Evolutionary conservation across 1,140 invertebrate genomes (phyloP).

Genomic region (Halesus radiatus): DNA sequence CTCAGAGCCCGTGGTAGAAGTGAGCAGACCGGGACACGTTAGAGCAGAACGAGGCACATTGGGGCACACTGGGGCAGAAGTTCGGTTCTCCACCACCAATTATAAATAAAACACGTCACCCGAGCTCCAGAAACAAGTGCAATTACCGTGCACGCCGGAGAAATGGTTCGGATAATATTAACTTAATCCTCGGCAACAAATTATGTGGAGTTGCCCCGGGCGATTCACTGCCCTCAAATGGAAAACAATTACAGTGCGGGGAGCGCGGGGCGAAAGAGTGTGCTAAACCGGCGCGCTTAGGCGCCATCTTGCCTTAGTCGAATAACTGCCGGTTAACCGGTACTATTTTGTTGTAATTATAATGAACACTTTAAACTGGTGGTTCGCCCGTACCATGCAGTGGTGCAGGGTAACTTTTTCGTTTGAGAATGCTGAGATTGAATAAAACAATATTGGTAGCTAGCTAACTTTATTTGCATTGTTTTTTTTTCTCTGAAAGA

Average conservation of each 20-base stretch:
- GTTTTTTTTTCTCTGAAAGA: no score
- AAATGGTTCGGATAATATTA: conserved; percentile 52
- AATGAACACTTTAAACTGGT: no score
- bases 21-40: no score
- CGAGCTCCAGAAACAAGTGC: conserved; percentile 16
- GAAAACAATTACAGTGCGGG: conserved; percentile 51
- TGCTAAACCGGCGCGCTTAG: background rate
- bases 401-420: no score
- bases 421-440: no score
- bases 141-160: conserved; percentile 37
- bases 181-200: conserved; percentile 53
- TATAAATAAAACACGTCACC: conserved; percentile 45
- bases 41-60: no score
- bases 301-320: background rate
- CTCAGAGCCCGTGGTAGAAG: no score
- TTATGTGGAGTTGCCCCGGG: conserved; percentile 40
- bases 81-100: conserved; percentile 38
- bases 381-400: no score
- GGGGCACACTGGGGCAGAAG: background rate
- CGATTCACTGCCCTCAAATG: conserved; percentile 46
- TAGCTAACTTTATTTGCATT: no score
- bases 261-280: background rate
- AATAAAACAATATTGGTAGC: no score
- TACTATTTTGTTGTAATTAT: no score
- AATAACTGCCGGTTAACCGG: no score